Evolutionary conservation across 2,888 invertebrate species (phyloP), one percentile per base, ranked within the genome.

Genomic region (Athripsodes cinereus): DNA sequence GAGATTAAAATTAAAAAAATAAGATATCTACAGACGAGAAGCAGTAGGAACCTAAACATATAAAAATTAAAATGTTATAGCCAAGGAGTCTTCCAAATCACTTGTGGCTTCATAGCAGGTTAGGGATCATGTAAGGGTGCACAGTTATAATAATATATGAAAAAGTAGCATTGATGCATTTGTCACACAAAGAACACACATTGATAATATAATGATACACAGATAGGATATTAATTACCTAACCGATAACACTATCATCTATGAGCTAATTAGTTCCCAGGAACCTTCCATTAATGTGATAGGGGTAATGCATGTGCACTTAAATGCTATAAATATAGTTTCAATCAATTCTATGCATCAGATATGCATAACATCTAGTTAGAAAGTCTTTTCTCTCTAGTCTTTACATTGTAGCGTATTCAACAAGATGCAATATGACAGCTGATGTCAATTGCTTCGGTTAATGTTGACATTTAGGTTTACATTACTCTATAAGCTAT

Each of bases 361-460:
- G 13, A 40, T 40, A 40, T 40, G 40, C 40, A 16, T 16, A 40
- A 40, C 10, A 40, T 40, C 40, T 8, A 40, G 40, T 40, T 40
- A 40, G 40, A 40, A 40, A 40, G 40, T 40, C 40, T n/a, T 8
- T n/a, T 26, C 26, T 26, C 26, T 26, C 26, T 26, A 40, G 40
- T 3, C 40, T n/a, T 5, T 16, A 40, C 40, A 40, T 18, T 20
- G 48, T 48, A 13, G 20, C 16, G 19, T 19, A 48, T 48, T 19
- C 48, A 48, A 48, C 48, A 48, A 48, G 40, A 40, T 16, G 13
- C 16, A 40, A 40, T 40, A 40, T 40, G 40, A 40, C 40, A 40
- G 40, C 40, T 40, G 40, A 40, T 40, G 40, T 40, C 40, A 40
- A 40, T 13, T 26, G 10, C 26, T 26, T 13, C 2, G 13, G 40